Percentiles rank a stretch among this genome's conserved stretches.
Conservation (phyloP, 2,797 vertebrate genomes). For the Glossophaga mutica region DNA sequence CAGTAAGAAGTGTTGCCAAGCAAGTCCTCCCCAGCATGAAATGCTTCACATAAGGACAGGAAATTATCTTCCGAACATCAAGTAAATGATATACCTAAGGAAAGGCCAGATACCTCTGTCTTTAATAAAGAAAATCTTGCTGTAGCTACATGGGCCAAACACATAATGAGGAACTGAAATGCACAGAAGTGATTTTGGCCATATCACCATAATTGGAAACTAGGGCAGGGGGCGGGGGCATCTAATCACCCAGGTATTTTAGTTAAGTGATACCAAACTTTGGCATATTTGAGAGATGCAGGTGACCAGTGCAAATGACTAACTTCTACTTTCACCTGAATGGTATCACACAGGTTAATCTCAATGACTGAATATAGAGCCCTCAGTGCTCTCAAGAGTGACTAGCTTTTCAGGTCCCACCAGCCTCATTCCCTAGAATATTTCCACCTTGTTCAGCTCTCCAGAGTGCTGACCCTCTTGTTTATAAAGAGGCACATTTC, state of each 20-base stretch:
- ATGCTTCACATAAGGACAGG: not conserved
- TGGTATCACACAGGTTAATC: not conserved
- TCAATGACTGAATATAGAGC: not conserved
- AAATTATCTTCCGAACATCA: not conserved
- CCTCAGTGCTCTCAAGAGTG: not conserved
- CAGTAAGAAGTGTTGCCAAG: not conserved
- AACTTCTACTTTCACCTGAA: not conserved
- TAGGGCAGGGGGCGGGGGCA: not conserved
- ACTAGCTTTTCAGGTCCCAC: not conserved
- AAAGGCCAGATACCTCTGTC: not conserved
- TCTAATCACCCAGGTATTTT: not conserved
- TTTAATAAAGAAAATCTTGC: not conserved
- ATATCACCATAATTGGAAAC: not conserved
- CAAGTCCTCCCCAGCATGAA: not conserved
- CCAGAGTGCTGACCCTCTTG: not conserved
- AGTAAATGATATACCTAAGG: not conserved
- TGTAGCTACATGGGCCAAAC: not conserved
- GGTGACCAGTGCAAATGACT: not conserved
- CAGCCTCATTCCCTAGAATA: not conserved
- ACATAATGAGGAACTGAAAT: not conserved
- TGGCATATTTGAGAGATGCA: not conserved
- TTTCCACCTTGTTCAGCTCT: not conserved
- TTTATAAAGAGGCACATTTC: not conserved
- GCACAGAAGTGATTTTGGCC: not conserved
- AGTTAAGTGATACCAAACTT: conserved; percentile 16